These are phyloP conservation scores for Tonatia bakeri DNA, from an alignment of 2,113 vertebrate species.

Conservation along the genomic window DNA sequence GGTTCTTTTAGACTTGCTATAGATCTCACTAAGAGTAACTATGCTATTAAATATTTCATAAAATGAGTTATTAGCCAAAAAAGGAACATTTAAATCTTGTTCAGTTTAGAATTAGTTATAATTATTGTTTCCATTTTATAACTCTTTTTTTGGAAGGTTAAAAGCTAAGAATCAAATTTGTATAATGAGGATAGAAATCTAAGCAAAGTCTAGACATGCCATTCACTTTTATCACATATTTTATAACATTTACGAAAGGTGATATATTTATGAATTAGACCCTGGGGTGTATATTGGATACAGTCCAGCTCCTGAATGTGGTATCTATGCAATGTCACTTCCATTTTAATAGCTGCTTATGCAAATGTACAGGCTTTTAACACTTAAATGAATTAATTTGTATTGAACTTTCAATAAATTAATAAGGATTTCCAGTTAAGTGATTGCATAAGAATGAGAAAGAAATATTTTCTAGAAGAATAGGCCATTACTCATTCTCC, in stretches of 20 bases:
- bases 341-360: background rate
- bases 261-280: background rate
- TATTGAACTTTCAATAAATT: background rate
- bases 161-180: background rate
- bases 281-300: background rate
- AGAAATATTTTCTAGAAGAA: background rate
- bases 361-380: conserved; percentile 2
- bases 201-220: background rate
- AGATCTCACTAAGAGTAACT: background rate
- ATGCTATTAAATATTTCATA: background rate
- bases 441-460: background rate
- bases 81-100: background rate
- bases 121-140: background rate
- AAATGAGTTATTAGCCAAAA: background rate
- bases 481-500: background rate
- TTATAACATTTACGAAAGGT: background rate
- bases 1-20: background rate
- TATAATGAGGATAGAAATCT: background rate
- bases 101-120: background rate
- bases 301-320: background rate
- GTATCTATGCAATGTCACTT: background rate
- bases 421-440: background rate
- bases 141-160: background rate
- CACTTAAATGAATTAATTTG: background rate
- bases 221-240: background rate